Conservation (phyloP, 2,113 vertebrate species). For the Furnarius figulus region DNA sequence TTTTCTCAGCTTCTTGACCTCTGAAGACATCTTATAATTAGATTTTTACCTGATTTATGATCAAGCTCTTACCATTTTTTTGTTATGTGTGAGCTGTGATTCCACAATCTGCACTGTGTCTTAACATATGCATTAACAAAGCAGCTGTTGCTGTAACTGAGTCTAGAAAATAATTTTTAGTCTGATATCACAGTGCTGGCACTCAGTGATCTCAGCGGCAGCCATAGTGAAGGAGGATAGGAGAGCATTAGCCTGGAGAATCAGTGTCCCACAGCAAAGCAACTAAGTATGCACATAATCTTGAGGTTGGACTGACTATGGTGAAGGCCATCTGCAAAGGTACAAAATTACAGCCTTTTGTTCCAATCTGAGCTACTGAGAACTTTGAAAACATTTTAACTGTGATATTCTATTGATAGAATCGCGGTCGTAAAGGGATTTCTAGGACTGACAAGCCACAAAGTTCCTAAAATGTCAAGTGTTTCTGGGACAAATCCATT, state of each 20-base stretch:
- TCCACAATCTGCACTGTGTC: neutral
- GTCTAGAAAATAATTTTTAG: neutral
- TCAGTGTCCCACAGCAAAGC: neutral
- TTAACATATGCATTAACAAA: neutral
- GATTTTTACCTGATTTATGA: neutral
- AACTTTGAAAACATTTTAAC: neutral
- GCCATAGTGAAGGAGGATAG: neutral
- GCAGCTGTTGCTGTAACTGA: neutral
- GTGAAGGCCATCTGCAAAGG: neutral
- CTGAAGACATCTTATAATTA: neutral
- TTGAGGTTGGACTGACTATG: neutral
- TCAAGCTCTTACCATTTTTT: neutral
- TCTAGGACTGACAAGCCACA: neutral
- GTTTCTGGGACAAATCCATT: neutral
- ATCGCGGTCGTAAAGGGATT: neutral
- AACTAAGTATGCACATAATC: no score
- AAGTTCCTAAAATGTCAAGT: neutral
- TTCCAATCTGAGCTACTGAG: neutral
- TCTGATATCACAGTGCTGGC: neutral
- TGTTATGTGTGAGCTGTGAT: neutral
- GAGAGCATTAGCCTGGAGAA: neutral
- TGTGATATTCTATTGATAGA: neutral
- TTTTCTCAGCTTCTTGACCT: neutral
- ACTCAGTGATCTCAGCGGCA: neutral
- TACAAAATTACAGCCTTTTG: neutral